These are phyloP conservation scores for Danio choprae DNA, from an alignment of 2,797 vertebrate genomes.

Conservation along the genomic window DNA sequence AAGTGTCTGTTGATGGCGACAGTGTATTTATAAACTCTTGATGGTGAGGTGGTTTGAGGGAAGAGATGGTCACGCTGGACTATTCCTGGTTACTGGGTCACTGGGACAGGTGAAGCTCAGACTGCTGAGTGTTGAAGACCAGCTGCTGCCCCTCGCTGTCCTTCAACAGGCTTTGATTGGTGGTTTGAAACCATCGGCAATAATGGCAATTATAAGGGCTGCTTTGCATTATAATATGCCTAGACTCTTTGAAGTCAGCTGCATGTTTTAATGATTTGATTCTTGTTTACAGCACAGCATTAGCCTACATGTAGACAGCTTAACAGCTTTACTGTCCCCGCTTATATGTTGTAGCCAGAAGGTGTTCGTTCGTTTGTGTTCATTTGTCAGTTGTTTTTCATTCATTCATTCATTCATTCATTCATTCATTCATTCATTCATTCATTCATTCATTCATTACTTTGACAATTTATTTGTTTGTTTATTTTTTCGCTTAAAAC, in stretches of 20 bases:
- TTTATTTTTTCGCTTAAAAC: too few relatives aligned
- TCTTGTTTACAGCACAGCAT: neutral
- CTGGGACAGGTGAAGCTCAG: constrained; percentile 48
- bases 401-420: too few relatives aligned
- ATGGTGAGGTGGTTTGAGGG: constrained; percentile 15
- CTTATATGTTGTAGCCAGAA: neutral
- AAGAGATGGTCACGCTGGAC: constrained; percentile 31
- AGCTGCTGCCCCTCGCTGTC: constrained; percentile 15
- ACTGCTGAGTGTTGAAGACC: constrained; percentile 1
- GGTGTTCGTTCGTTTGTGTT: too few relatives aligned
- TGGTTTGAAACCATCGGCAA: neutral
- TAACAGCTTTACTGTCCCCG: neutral
- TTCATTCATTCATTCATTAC: too few relatives aligned
- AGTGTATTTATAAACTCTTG: constrained; percentile 43
- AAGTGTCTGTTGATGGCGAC: constrained; percentile 18
- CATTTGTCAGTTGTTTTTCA: too few relatives aligned
- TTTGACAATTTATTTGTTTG: too few relatives aligned
- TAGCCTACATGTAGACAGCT: neutral
- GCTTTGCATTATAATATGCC: neutral
- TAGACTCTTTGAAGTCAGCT: neutral
- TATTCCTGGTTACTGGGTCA: constrained; percentile 61
- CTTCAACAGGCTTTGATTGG: constrained; percentile 10
- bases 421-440: too few relatives aligned
- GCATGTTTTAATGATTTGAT: neutral
- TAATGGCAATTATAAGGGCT: neutral